Percentiles rank a stretch among this genome's conserved stretches.
These are phyloP conservation scores for Gavialis gangeticus DNA, from an alignment of 2,113 vertebrate species.

Conservation along the genomic window DNA sequence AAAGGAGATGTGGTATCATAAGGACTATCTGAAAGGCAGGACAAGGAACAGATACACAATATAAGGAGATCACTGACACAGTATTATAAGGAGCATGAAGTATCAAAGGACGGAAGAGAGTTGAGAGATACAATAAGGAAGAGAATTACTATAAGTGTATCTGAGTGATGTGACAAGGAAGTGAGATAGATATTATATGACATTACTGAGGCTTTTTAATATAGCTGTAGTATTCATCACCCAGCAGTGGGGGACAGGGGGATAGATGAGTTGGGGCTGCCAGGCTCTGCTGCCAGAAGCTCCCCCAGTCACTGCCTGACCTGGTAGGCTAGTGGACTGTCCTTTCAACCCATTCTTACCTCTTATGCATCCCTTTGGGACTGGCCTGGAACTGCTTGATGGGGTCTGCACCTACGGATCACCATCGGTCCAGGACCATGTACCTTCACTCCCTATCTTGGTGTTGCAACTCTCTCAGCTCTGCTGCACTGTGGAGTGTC, in stretches of 20 bases:
- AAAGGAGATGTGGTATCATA: constrained; percentile 17
- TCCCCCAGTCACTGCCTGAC: too few species aligned
- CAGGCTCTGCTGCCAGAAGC: too few species aligned
- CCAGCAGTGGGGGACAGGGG: neutral
- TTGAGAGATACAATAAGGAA: neutral
- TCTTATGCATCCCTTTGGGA: too few species aligned
- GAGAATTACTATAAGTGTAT: constrained; percentile 9
- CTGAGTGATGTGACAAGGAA: neutral
- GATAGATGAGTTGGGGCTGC: too few species aligned
- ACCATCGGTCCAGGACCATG: too few species aligned
- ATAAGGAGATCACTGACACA: constrained; percentile 47
- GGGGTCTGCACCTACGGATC: too few species aligned
- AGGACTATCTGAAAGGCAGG: constrained; percentile 51
- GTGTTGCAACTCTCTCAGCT: too few species aligned
- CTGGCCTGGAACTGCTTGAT: too few species aligned
- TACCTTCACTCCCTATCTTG: too few species aligned
- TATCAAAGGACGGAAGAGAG: neutral
- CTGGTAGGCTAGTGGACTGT: too few species aligned
- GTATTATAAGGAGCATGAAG: neutral
- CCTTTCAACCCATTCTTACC: too few species aligned
- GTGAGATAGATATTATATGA: neutral
- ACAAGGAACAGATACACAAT: neutral
- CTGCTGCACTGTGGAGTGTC: too few species aligned
- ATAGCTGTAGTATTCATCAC: neutral
- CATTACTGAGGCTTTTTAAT: neutral